These are phyloP conservation scores for Sphecodes monilicornis DNA, from an alignment of 2,888 invertebrate species.

Conservation along the genomic window DNA sequence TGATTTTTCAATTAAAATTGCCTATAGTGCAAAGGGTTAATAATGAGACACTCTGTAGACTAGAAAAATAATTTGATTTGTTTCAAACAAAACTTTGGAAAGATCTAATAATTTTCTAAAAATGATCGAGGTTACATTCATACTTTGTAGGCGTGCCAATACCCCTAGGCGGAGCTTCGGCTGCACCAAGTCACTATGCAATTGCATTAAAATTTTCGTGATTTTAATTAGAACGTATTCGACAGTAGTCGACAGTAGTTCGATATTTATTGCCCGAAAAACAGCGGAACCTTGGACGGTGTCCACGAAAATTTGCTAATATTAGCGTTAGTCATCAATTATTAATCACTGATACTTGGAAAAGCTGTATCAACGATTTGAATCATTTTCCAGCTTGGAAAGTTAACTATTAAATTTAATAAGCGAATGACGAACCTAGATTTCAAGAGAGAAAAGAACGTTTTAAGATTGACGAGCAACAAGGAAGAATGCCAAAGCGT, in stretches of 20 bases:
- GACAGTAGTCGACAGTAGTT: conserved; percentile 31
- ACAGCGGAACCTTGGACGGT: conserved; percentile 48
- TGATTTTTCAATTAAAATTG: no score
- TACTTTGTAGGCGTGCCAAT: not conserved
- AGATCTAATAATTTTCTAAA: not conserved
- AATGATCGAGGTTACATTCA: not conserved
- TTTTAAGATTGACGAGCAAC: not conserved
- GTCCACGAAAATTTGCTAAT: conserved; percentile 51
- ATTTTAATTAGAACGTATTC: conserved; percentile 50
- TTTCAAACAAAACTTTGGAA: not conserved
- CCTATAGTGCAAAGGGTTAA: no score
- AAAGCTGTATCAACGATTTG: conserved; percentile 20
- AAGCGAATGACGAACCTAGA: not conserved
- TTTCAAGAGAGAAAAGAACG: not conserved
- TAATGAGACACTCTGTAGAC: no score
- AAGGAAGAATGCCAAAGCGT: conserved; percentile 10
- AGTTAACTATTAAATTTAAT: conserved; percentile 54
- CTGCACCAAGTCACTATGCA: conserved; percentile 31
- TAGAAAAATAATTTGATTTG: not conserved
- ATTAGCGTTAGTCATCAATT: conserved; percentile 55
- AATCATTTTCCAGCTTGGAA: conserved; percentile 42
- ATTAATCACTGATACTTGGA: conserved; percentile 13
- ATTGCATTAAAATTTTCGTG: conserved; percentile 21
- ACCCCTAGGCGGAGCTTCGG: not conserved
- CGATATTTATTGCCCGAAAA: conserved; percentile 21